Conservation (phyloP, 2,113 vertebrate genomes). For the Colaptes auratus region DNA sequence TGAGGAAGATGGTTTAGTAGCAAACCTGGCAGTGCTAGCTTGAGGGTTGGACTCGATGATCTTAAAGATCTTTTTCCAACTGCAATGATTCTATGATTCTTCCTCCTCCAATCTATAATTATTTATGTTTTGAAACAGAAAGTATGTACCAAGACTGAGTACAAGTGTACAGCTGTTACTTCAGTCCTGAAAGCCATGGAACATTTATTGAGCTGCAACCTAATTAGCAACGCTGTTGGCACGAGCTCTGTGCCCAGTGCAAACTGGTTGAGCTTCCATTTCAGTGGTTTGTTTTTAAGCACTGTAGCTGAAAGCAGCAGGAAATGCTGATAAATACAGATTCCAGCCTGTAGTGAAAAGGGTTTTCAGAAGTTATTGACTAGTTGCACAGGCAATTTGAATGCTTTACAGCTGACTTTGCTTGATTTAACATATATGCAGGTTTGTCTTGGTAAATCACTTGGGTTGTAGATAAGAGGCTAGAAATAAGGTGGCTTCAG, state of each 20-base stretch:
- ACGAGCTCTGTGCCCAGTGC: neutral
- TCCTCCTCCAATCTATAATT: neutral
- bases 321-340: neutral
- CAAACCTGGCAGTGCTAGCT: too few relatives aligned
- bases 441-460: neutral
- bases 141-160: neutral
- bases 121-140: conserved; percentile 20
- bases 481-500: neutral
- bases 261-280: neutral
- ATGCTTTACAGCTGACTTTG: neutral
- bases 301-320: neutral
- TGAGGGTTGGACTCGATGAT: too few relatives aligned
- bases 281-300: neutral
- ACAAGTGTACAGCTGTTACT: conserved; percentile 23
- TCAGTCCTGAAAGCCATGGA: neutral
- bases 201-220: neutral
- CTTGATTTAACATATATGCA: rapidly evolving
- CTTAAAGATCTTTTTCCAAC: too few relatives aligned
- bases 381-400: neutral
- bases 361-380: neutral
- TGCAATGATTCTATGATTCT: neutral
- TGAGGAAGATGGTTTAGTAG: too few relatives aligned
- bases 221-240: neutral
- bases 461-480: neutral
- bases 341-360: neutral